A percentile compares a stretch with the other conserved stretches of the same genome.
Evolutionary conservation across 2,888 invertebrate species (phyloP).

Genomic region (Trachelus troglodyta): DNA sequence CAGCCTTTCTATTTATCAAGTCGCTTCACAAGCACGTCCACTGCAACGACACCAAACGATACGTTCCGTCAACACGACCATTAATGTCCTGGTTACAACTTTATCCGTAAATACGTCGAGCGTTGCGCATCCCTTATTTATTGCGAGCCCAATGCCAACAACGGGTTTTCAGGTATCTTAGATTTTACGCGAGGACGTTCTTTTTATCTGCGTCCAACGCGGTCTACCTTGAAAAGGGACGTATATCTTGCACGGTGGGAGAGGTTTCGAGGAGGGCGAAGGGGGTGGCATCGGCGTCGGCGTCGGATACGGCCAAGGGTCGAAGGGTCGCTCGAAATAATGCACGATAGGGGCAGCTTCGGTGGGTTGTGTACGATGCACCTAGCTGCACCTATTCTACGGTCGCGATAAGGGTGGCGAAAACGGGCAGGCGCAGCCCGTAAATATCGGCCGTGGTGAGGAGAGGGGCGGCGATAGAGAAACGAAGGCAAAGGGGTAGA

Average conservation of each 20-base stretch:
- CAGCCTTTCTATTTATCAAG: background rate
- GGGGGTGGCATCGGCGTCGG: conserved; percentile 5
- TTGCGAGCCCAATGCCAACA: background rate
- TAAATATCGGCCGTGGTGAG: conserved; percentile 52
- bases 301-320: conserved; percentile 23
- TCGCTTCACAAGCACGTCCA: background rate
- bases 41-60: background rate
- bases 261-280: conserved; percentile 10
- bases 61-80: background rate
- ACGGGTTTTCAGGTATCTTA: background rate
- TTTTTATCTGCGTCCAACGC: background rate
- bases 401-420: conserved; percentile 51
- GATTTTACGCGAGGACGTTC: background rate
- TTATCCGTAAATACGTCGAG: background rate
- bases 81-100: background rate
- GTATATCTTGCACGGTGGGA: background rate
- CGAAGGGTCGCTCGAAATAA: conserved; percentile 18
- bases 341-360: conserved; percentile 26
- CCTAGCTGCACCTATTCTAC: conserved; percentile 54
- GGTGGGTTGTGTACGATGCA: conserved; percentile 45
- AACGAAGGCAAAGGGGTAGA: background rate
- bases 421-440: conserved; percentile 48
- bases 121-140: background rate
- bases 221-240: background rate
- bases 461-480: background rate